Evolutionary conservation across 2,888 invertebrate genomes (phyloP).

Genomic region (Seira sanloemensis): DNA sequence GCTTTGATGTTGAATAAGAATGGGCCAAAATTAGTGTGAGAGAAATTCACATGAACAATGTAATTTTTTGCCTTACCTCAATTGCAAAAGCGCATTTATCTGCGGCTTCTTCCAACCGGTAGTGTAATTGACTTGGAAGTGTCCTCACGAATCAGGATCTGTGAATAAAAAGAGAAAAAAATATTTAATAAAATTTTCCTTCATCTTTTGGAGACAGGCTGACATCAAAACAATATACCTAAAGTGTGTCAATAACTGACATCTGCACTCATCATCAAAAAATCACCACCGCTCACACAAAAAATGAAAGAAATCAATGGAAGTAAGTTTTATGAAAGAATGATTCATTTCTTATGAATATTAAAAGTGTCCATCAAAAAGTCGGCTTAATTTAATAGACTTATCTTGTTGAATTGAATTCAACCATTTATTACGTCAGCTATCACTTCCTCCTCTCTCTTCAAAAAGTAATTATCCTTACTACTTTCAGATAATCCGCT

Average conservation of each 20-base stretch:
- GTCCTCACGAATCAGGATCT: slow-evolving; percentile 70
- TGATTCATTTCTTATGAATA: background rate
- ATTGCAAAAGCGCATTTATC: slow-evolving; percentile 71
- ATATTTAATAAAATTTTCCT: background rate
- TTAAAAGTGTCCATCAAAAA: background rate
- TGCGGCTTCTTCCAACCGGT: slow-evolving; percentile 55
- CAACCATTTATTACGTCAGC: background rate
- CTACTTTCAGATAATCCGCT: background rate
- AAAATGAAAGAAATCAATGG: background rate
- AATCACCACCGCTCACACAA: no score
- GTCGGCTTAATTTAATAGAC: background rate
- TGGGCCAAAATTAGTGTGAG: background rate
- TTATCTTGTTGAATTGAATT: background rate
- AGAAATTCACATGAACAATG: background rate
- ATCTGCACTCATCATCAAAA: background rate
- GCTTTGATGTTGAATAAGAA: no score
- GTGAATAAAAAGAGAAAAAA: slow-evolving; percentile 42
- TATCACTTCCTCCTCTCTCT: background rate
- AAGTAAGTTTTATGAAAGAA: background rate
- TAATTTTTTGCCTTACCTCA: slow-evolving; percentile 60
- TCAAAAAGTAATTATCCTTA: no score
- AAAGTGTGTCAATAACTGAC: background rate
- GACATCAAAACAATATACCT: background rate
- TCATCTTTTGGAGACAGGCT: background rate
- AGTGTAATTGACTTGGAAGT: slow-evolving; percentile 62